Evolutionary conservation across 2,888 invertebrate genomes (phyloP), one percentile per base, ranked within the genome.

Genomic region (Cremastobaeus sp.): DNA sequence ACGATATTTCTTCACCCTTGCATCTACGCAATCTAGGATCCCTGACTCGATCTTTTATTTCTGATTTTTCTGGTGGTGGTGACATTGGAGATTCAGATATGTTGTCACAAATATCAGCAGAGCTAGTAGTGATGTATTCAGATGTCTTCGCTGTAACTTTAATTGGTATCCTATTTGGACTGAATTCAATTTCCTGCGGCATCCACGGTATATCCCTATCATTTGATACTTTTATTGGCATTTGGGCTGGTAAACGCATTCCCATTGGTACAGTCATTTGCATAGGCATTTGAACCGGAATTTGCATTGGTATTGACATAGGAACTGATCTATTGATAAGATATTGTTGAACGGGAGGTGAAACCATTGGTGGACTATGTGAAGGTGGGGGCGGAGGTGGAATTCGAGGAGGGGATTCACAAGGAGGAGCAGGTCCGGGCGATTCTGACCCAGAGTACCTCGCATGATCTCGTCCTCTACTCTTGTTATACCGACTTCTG

Each of bases 141-240:
- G 39, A 11, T 3, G 14, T 17, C 15, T 41, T 48, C 0, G 47
- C 30, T 0, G 4, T 18, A 0, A 59, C 48, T 25, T 3, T 3
- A 12, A 65, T 34, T 4, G 64, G 57, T 43, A 57, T 57, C 12
- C 70, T 64, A 1, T 11, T n/a, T 0, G 64, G 64, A 52, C 52
- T 52, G 8, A 64, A 62, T 14, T 71, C 71, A 21, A 71, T 71
- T 28, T 59, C 43, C 8, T 41, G 55, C 2, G 59, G 64, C 1
- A 4, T 2, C 70, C 70, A 71, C 11, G 25, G 14, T 1, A 64
- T 28, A 3, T 37, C 14, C 2, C 0, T 2, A n/a, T 54, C 21
- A 14, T 1, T 8, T 18, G 39, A 30, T 12, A 2, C 34, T 11
- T 14, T 8, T n/a, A 30, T 3, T 5, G 30, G 21, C 9, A 35